Evolutionary conservation across 2,113 vertebrate genomes (phyloP), one percentile per base, ranked within the genome.

Genomic region (Otolemur garnettii): DNA sequence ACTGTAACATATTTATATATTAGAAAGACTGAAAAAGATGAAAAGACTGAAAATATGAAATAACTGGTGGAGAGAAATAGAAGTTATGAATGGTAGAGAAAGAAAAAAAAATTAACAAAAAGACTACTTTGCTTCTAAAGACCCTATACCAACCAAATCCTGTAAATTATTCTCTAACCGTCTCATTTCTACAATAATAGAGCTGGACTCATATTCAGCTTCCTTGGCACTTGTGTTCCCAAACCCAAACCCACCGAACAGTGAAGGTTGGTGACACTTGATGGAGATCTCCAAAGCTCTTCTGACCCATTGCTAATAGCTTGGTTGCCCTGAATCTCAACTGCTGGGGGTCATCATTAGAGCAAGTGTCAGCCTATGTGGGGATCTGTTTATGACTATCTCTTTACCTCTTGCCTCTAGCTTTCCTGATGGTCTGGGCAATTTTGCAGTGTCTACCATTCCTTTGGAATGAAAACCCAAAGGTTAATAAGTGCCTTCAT

Each of bases 391-490:
- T 79, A 62, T 92, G 81, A 93, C 50, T 45, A 26, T 83, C 14
- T 79, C 14, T 87, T 1, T 82, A 33, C 57, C 68, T 75, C 66
- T 87, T 90, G 18, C 64, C 69, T 95, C 24, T 26, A 79, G 69
- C 64, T 87, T 81, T 93, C 68, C 80, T 93, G 62, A 75, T 66
- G 57, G 68, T 53, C 45, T 91, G 82, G 38, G 5, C 78, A 87
- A 68, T 87, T 90, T 69, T 94, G 30, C 55, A 94, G 62, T 79
- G 53, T 62, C 53, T 17, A 12, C 33, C 62, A 57, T 91, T 85
- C 38, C 7, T 78, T 75, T 77, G 90, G 78, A 96, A 59, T 94
- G 71, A 94, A 93, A 95, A 93, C 11, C 59, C 57, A 93, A 89
- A 86, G 26, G 82, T 91, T 92, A 93, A 69, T 87, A 90, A 90